Evolutionary conservation across 2,888 invertebrate species (phyloP), one percentile per base, ranked within the genome.

Genomic region (Leucozona laternaria): DNA sequence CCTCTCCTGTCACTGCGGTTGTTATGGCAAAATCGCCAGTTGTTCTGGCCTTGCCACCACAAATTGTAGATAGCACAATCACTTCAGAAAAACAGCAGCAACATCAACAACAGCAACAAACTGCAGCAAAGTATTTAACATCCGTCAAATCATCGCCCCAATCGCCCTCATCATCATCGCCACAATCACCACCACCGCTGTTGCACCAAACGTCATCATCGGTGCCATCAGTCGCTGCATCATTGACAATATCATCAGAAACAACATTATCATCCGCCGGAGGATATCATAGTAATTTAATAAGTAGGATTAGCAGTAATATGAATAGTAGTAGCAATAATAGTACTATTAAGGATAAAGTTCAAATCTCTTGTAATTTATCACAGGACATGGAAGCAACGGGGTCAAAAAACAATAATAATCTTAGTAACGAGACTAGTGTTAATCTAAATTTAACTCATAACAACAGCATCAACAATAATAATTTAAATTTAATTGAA

Each of bases 331-430:
- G 34, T 83, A 87, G 72, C 48, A 71, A 79, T 80, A 81, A 43
- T 81, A 88, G 58, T 81, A 73, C 78, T 73, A 78, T 78, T 85
- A 88, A 85, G 85, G 80, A 88, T 85, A 88, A 89, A 89, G 89
- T 89, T 89, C 88, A 89, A 89, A 89, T 89, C 84, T 88, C 86
- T 88, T 88, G 88, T 89, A 88, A 83, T 87, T 87, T 87, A 87
- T 87, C 86, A 79, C 88, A 88, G 84, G 88, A 88, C 79, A 84
- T 78, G 81, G 84, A 88, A 88, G 88, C 80, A 88, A 88, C 84
- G 84, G 88, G 88, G 88, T 88, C 88, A 88, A 88, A 84, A 85
- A 88, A 88, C 83, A 83, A 83, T 88, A 87, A 88, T 87, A 87
- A 87, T 87, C 79, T 82, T 76, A 88, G 76, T 79, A 75, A 83